Conservation (phyloP, 2,888 invertebrate species). For the Germaria angustata region DNA sequence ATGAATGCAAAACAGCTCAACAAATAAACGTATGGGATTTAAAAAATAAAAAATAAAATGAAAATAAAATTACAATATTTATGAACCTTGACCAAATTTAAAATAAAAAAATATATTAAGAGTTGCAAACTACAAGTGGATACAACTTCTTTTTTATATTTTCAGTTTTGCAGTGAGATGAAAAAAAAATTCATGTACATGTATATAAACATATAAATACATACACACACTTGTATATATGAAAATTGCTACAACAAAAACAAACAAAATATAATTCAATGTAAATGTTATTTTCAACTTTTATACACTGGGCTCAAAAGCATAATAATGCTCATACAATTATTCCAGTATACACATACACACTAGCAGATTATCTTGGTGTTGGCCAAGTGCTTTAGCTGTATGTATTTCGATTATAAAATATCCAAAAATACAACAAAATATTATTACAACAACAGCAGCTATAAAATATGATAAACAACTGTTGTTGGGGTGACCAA, state of each 20-base stretch:
- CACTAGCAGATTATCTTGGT: not conserved
- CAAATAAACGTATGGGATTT: slow-evolving; percentile 52
- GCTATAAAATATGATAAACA: slow-evolving; percentile 69
- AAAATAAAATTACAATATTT: slow-evolving; percentile 55
- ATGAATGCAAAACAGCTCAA: slow-evolving; percentile 19
- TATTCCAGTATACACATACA: not conserved
- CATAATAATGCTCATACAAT: slow-evolving; percentile 25
- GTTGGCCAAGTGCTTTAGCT: slow-evolving; percentile 4
- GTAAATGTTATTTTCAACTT: slow-evolving; percentile 60
- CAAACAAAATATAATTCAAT: slow-evolving; percentile 55
- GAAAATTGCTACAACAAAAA: slow-evolving; percentile 14
- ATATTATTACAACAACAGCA: slow-evolving; percentile 57
- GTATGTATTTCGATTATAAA: slow-evolving; percentile 38
- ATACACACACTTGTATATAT: not conserved
- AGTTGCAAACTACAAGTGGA: slow-evolving; percentile 58
- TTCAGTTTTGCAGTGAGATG: slow-evolving; percentile 26
- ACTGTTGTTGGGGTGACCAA: slow-evolving; percentile 57
- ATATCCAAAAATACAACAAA: slow-evolving; percentile 38
- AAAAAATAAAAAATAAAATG: slow-evolving; percentile 30
- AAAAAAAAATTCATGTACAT: slow-evolving; percentile 11
- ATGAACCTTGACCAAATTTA: slow-evolving; percentile 63
- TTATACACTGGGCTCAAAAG: slow-evolving; percentile 41
- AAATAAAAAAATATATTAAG: slow-evolving; percentile 13
- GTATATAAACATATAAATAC: not conserved
- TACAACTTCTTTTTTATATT: slow-evolving; percentile 34